Base-by-base conservation (phyloP, 1,140 invertebrate species). In the Magallana gigas region DNA sequence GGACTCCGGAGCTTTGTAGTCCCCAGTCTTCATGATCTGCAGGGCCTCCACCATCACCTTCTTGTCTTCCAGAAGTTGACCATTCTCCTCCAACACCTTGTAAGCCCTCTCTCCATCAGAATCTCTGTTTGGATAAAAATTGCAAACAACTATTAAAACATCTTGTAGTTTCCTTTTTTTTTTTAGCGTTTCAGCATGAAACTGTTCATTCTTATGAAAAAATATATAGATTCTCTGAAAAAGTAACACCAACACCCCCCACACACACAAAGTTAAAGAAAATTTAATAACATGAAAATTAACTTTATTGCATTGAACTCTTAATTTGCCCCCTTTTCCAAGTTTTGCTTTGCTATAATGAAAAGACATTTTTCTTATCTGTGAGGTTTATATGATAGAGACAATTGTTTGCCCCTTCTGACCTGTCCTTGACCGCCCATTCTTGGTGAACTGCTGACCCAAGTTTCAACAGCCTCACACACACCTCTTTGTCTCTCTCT, bases 381-480 rank as follows among this genome's bases (percentile, higher is more conserved):
- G 36, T 36, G 36, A 36, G 36, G 36, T 36, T 5, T 36, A 36
- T 1, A 36, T 36, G 1, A 1, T 0, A 36, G 0, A 36, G 36
- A 36, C 36, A 36, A 36, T 36, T 1, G 0, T 36, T 5, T 36
- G 36, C 1, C 36, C 36, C 1, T 64, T 64, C 62, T 64, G 11
- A 71, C 64, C 92, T 92, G 88, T 93, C 92, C 68, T 89, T 87
- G 16, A 88, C 85, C 2, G 85, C 12, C 90, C 90, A 85, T 90
- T 88, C 59, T 91, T 90, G 86, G 90, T 90, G 88, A 88, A 93
- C 62, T 90, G 56, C 90, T 89, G 23, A 86, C 90, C 92, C 92
- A 93, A 7, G 94, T 92, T 83, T 95, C 93, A 18, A 94, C 88
- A 12, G 93, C 93, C 85, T 92, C 85, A 95, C 93, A 62, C 92